Percentiles rank a stretch among this genome's conserved stretches.
These are phyloP conservation scores for Adelognathus sp. DNA, from an alignment of 2,888 invertebrate genomes.

Conservation along the genomic window DNA sequence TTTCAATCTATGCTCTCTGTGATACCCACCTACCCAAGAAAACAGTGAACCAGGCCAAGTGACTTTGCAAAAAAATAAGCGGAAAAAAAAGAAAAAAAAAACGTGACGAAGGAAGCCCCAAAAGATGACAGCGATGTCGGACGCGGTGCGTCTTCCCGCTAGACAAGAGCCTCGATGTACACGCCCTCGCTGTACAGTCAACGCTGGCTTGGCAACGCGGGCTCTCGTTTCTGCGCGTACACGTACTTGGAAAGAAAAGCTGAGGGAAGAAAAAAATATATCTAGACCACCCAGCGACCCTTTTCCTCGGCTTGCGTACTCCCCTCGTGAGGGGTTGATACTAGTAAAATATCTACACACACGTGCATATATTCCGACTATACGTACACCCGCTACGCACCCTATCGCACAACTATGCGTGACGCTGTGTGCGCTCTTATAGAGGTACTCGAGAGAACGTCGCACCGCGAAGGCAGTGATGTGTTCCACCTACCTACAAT, in stretches of 20 bases:
- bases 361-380: neutral
- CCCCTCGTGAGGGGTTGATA: conserved; percentile 18
- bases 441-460: conserved; percentile 70
- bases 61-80: neutral
- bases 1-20: neutral
- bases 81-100: neutral
- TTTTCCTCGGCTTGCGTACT: conserved; percentile 65
- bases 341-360: conserved; percentile 25
- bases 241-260: neutral
- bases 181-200: conserved; percentile 24
- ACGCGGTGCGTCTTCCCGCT: conserved; percentile 22
- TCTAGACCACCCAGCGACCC: conserved; percentile 79
- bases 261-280: conserved; percentile 69
- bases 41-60: conserved; percentile 1
- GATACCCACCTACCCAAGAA: neutral
- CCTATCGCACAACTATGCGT: neutral
- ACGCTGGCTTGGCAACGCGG: conserved; percentile 66
- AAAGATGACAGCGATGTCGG: conserved; percentile 34
- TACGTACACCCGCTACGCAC: conserved; percentile 41
- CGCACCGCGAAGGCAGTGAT: conserved; percentile 61
- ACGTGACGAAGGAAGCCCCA: conserved; percentile 16
- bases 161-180: neutral
- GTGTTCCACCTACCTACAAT: conserved; percentile 63
- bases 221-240: conserved; percentile 31
- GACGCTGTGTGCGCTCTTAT: conserved; percentile 63